phyloP scores from a whole-genome alignment of 2,113 vertebrate genomes.

The Columbina picui region DNA sequence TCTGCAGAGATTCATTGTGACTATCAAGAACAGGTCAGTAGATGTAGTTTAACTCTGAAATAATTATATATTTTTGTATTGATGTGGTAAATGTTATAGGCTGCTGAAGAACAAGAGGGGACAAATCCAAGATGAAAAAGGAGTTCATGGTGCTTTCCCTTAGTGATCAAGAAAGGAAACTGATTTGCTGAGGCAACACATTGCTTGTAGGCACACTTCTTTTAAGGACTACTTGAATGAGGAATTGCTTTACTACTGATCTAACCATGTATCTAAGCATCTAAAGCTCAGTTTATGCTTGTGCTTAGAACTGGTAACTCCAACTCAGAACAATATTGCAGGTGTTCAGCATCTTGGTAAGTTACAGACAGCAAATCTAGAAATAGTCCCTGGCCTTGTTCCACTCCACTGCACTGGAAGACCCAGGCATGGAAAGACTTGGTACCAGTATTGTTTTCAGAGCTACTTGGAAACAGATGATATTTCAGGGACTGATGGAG shows the following conservation, averaged over 20 bases:
- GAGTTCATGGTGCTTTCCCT: neutral
- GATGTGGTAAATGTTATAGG: neutral
- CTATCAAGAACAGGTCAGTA: neutral
- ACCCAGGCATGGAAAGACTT: neutral
- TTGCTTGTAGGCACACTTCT: neutral
- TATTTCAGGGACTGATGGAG: neutral
- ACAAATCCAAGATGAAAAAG: neutral
- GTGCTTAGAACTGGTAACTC: neutral
- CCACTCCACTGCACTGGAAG: neutral
- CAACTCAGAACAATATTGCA: neutral
- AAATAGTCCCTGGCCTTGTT: neutral
- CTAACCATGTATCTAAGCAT: neutral
- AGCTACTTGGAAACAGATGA: neutral
- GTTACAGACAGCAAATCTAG: neutral
- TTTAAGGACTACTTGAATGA: neutral
- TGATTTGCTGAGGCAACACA: neutral
- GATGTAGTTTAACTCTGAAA: conserved; percentile 1
- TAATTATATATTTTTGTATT: neutral
- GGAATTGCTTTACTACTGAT: neutral
- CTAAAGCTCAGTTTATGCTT: neutral
- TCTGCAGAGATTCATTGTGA: neutral
- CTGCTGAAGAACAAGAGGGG: neutral
- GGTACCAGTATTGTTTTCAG: neutral
- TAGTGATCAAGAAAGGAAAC: neutral
- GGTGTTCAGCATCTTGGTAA: neutral